Base-by-base conservation (phyloP, 2,113 vertebrate species). In the Ploceus nigricollis region DNA sequence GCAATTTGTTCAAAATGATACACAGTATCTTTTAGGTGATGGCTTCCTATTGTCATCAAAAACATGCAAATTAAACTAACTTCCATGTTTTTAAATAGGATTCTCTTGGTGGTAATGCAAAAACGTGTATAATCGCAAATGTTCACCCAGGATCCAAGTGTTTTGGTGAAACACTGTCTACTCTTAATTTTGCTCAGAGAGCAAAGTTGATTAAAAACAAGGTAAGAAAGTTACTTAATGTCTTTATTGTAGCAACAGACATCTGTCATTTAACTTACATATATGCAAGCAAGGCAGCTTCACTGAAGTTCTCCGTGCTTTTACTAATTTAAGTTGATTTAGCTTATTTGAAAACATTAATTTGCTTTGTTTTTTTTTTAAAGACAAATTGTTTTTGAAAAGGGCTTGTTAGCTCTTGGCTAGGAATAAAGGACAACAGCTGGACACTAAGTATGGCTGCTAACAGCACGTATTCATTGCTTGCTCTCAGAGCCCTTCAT, bases 131-230 rank as follows among this genome's bases (percentile, higher is more conserved):
- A 66, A 99, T 99, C 5, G 99, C 99, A 70, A 99, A 99, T 33
- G 98, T 99, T n/a, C 99, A 99, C 60, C 99, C 99, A 15, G 99
- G 99, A 84, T 99, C 99, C 75, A 99, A 97, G 84, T 99, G 99
- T 96, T 99, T 99, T 95, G 99, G 99, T 66, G 99, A 99, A 98
- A 99, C 99, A 0, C 93, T 99, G 10, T 99, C 99, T 58, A 99
- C 99, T 1, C 97, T 99, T 89, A 99, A 99, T 28, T 99, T 99
- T 94, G 99, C 99, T 39, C 99, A 99, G 93, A 98, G 99, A 96
- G 99, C 99, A 47, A 99, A 99, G 78, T 57, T 99, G 92, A 99
- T 99, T 97, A 99, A 99, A 97, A 99, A 99, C 91, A 99, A 99
- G 99, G 99, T 98, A 98, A 96, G 91, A 85, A n/a, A 53, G 40